Evolutionary conservation across 2,113 vertebrate species (phyloP).

Genomic region (Lathamus discolor): DNA sequence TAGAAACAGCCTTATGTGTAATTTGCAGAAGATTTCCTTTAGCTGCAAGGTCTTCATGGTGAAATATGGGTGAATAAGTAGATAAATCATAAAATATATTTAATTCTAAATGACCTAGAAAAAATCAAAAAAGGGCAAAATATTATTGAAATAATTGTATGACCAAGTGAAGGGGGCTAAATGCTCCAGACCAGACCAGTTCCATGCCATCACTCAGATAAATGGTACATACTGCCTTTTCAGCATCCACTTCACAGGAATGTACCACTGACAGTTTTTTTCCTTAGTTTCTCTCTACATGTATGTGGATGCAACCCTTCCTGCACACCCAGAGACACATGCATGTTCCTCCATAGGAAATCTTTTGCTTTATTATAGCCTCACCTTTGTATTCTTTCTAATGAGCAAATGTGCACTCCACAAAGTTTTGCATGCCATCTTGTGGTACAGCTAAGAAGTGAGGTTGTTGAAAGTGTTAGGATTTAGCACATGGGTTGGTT

Average conservation of each 20-base stretch:
- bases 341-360: neutral
- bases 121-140: neutral
- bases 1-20: neutral
- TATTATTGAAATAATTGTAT: neutral
- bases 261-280: neutral
- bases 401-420: neutral
- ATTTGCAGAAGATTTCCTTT: constrained; percentile 4
- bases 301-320: neutral
- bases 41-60: neutral
- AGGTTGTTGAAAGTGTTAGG: neutral
- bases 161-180: neutral
- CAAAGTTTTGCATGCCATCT: neutral
- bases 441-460: constrained; percentile 18
- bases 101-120: neutral
- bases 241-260: neutral
- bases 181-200: neutral
- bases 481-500: neutral
- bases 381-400: neutral
- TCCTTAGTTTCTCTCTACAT: neutral
- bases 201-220: neutral
- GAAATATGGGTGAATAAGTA: neutral
- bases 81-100: neutral
- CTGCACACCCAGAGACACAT: neutral
- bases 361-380: neutral
- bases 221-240: neutral